Evolutionary conservation across 2,113 vertebrate genomes (phyloP), one percentile per base, ranked within the genome.

Genomic region (Heterochromis multidens): DNA sequence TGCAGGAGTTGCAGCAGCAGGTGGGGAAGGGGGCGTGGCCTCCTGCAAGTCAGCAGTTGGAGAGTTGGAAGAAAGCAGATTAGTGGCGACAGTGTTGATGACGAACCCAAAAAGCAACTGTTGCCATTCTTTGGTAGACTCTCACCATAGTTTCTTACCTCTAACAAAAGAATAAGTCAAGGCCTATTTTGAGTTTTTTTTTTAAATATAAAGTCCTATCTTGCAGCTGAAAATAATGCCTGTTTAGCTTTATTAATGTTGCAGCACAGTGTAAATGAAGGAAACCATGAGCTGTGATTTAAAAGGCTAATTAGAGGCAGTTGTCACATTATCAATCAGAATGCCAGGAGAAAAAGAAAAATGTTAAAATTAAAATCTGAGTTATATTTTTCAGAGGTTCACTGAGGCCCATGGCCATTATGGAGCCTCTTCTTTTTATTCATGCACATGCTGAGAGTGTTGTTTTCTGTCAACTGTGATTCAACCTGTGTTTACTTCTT

Each of bases 41-140:
- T 93, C 87, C 93, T 94, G 82, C 21, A 81, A 79, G 83, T 89
- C 79, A 92, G 83, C 76, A 60, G 65, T 77, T 5, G 13, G 57
- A 81, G 17, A 82, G 60, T 8, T 11, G 60, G 21, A 65, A 81
- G 72, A 58, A 80, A 72, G 77, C 46, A 27, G 74, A 84, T 89
- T 80, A 91, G 59, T 52, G 16, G 61, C 46, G 4, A 60, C 19
- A 83, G 59, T 31, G 19, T 70, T 76, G 77, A 60, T 61, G 33
- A 81, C 27, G 57, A 82, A 57, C 60, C 72, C 27, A 77, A 81
- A 90, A 43, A 80, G 86, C 78, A 40, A 46, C 2, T 56, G 46
- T 31, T 31, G 17, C 70, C 17, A 8, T 52, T 31, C 46, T 27
- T 52, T 74, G 29, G 31, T 52, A 74, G 25, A 74, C 17, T 52